Evolutionary conservation across 2,888 invertebrate genomes (phyloP), one percentile per base, ranked within the genome.

Genomic region (Volucella inflata): DNA sequence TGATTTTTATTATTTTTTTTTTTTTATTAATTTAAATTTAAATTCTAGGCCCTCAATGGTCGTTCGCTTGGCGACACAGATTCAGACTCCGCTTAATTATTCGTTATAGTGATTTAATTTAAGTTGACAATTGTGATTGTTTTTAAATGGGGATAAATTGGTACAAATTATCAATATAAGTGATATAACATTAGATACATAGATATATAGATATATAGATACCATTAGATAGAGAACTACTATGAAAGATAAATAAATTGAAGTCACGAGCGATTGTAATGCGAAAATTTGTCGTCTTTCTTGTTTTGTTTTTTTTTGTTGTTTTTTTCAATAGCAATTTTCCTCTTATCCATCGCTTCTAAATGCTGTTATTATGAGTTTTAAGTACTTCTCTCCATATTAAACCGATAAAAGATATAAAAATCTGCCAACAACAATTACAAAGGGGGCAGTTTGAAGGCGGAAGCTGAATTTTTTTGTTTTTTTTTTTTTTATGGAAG

Each of bases 91-190:
- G 4, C 40, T 10, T 48, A 42, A n/a, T 21, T 40, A 12, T 36
- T 65, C 50, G 30, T 48, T 38, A 30, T 59, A 75, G 68, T 68
- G 57, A 57, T 57, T 30, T 30, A 30, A 30, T 30, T 30, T 50
- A 48, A 53, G 40, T 53, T 53, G 21, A 67, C 21, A 21, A 80
- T 55, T 70, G 68, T 57, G 74, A 74, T 74, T 79, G 70, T 44
- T 62, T 30, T 53, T 75, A 75, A 70, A 70, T 84, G 59, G 59
- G 68, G 46, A 84, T 79, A 65, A 70, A 84, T 79, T 79, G 67
- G 44, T 72, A 67, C 67, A 77, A 82, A 82, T 77, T 62, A 82
- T 30, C 55, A 40, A 70, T 75, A 30, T 30, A 30, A 70, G 70
- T 79, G 57, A 71, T 60, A 10, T 64, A 71, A 30, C 30, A 65